A percentile compares a stretch with the other conserved stretches of the same genome.
phyloP scores from a whole-genome alignment of 1,140 invertebrate genomes.

The Rhyacophila brunnea region DNA sequence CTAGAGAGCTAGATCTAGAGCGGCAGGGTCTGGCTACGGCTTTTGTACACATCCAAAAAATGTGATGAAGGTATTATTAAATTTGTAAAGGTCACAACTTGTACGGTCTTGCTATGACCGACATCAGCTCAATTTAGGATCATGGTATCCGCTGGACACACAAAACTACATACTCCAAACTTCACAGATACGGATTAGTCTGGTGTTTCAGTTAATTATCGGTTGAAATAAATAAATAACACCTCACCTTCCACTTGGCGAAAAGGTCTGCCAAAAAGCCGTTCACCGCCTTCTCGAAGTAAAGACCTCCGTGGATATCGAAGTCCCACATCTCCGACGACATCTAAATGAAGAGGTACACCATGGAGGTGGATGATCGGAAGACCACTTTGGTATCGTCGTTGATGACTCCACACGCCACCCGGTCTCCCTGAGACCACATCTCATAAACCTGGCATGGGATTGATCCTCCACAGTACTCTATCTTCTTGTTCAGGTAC shows the following conservation, averaged over 20 bases:
- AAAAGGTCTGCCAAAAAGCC: conserved; percentile 97
- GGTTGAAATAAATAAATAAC: neutral
- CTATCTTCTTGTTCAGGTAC: conserved; percentile 94
- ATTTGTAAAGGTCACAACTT: too few relatives aligned
- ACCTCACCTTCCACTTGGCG: conserved; percentile 90
- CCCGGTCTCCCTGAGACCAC: conserved; percentile 94
- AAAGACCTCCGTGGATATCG: conserved; percentile 96
- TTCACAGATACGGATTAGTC: too few relatives aligned
- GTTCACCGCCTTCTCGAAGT: conserved; percentile 95
- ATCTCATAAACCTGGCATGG: conserved; percentile 81
- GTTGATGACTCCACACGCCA: conserved; percentile 92
- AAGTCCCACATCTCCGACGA: conserved; percentile 99
- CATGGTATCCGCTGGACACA: too few relatives aligned
- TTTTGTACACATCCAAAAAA: too few relatives aligned
- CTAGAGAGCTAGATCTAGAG: too few relatives aligned
- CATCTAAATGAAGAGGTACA: conserved; percentile 98
- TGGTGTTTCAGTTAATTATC: too few relatives aligned
- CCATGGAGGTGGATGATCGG: conserved; percentile 94
- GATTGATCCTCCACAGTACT: conserved; percentile 81
- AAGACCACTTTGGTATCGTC: conserved; percentile 97
- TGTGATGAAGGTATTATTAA: too few relatives aligned
- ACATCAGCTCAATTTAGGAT: too few relatives aligned
- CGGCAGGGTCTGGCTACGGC: too few relatives aligned
- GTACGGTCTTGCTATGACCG: too few relatives aligned
- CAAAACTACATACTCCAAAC: too few relatives aligned